phyloP scores from a whole-genome alignment of 1,140 invertebrate species.

The Cyclargus thomasi region DNA sequence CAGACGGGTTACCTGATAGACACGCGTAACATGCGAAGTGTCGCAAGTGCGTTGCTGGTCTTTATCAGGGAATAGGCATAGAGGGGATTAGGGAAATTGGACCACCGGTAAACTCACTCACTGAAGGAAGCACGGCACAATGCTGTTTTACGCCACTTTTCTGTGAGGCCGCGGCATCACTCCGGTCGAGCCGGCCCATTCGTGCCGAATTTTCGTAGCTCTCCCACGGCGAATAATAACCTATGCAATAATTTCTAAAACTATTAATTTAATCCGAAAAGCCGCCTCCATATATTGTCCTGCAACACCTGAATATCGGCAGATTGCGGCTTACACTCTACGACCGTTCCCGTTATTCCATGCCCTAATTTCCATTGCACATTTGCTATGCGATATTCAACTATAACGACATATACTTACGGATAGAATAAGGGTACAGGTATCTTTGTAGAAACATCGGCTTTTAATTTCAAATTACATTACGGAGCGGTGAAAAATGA shows the following conservation, averaged over 20 bases:
- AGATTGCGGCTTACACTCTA: conserved; percentile 66
- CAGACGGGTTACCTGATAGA: too few species aligned
- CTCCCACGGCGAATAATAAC: too few species aligned
- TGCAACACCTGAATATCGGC: conserved; percentile 58
- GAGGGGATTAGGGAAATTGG: too few species aligned
- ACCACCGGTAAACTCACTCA: too few species aligned
- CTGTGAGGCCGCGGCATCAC: too few species aligned
- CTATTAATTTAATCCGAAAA: conserved; percentile 21
- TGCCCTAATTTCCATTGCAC: conserved; percentile 27
- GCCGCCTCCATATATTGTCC: conserved; percentile 38
- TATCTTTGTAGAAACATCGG: conserved; percentile 22
- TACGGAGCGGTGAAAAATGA: conserved; percentile 18
- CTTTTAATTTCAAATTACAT: conserved; percentile 38
- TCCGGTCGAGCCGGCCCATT: too few species aligned
- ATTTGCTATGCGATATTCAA: conserved; percentile 21
- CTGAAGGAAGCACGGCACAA: too few species aligned
- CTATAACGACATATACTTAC: conserved; percentile 22
- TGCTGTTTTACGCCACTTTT: too few species aligned
- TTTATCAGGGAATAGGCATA: too few species aligned
- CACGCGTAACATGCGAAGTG: too few species aligned
- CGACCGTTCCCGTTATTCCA: conserved; percentile 45
- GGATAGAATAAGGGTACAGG: not conserved
- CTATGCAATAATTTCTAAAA: not conserved
- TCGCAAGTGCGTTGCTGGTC: too few species aligned
- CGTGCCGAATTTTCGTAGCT: too few species aligned